A percentile compares a stretch with the other conserved stretches of the same genome.
phyloP scores from a whole-genome alignment of 2,797 vertebrate species.

The Liasis olivaceus region DNA sequence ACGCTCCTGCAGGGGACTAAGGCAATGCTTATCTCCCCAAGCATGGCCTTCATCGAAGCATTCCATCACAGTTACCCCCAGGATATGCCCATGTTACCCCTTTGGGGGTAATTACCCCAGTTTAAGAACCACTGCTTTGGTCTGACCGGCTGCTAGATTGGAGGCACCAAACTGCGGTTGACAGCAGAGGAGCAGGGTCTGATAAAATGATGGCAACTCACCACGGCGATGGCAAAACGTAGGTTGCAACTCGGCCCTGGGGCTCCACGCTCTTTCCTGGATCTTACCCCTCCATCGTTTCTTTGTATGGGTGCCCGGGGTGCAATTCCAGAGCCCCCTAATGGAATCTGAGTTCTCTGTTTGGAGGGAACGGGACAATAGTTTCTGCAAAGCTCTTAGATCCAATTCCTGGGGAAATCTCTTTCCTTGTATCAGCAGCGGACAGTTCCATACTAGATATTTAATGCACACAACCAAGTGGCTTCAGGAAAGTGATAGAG shows the following conservation, averaged over 20 bases:
- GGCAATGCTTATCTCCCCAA: too few species aligned
- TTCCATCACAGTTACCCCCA: too few species aligned
- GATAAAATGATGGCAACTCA: not conserved
- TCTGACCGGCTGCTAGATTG: not conserved
- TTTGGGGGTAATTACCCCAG: too few species aligned
- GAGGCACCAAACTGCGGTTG: too few species aligned
- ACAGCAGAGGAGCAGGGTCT: not conserved
- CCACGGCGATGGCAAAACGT: too few species aligned
- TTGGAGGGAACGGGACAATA: not conserved
- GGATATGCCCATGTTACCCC: too few species aligned
- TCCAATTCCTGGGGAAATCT: slow-evolving; percentile 19
- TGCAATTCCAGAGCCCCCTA: not conserved
- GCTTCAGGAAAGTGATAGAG: not conserved
- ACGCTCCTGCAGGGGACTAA: too few species aligned
- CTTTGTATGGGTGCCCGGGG: not conserved
- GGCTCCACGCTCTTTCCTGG: not conserved
- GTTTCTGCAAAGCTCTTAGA: slow-evolving; percentile 11
- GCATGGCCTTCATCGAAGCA: too few species aligned
- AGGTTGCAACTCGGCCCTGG: too few species aligned
- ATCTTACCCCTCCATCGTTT: not conserved
- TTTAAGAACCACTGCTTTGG: too few species aligned
- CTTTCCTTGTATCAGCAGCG: not conserved
- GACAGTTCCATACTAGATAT: not conserved
- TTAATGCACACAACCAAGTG: not conserved
- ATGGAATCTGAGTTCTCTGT: not conserved